Conservation (phyloP, 2,888 invertebrate species). For the Chaetoderma sp. region DNA sequence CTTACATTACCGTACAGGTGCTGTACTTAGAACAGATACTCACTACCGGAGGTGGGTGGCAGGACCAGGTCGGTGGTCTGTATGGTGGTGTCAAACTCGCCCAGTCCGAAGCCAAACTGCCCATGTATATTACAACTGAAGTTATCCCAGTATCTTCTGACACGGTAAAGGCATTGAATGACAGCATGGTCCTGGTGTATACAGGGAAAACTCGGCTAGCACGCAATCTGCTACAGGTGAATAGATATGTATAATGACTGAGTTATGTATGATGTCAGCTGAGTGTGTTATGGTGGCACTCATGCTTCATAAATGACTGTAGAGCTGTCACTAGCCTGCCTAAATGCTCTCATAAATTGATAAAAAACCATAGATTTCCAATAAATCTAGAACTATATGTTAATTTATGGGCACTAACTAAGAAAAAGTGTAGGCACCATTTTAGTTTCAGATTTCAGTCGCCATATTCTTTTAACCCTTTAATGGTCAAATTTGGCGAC, state of each 20-base stretch:
- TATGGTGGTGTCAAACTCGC: slow-evolving; percentile 70
- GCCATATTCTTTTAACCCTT: too few species aligned
- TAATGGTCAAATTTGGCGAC: too few species aligned
- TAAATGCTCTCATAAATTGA: too few species aligned
- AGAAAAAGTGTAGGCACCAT: too few species aligned
- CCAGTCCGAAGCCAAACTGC: slow-evolving; percentile 60
- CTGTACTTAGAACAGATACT: slow-evolving; percentile 72
- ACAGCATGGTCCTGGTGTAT: slow-evolving; percentile 71
- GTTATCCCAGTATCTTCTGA: slow-evolving; percentile 52
- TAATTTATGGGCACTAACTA: not conserved
- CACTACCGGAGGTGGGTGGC: slow-evolving; percentile 75
- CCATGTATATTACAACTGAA: slow-evolving; percentile 62
- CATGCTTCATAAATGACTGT: too few species aligned
- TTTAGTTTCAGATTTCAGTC: too few species aligned
- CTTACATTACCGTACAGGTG: slow-evolving; percentile 63
- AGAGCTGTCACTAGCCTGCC: too few species aligned
- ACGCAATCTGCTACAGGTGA: slow-evolving; percentile 72
- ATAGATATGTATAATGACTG: not conserved
- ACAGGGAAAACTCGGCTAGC: slow-evolving; percentile 73
- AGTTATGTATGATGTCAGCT: not conserved
- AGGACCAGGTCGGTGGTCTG: slow-evolving; percentile 73
- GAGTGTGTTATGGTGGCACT: not conserved
- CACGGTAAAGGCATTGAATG: slow-evolving; percentile 62
- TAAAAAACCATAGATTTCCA: too few species aligned
- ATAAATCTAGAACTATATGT: not conserved